Percentiles rank a stretch among this genome's conserved stretches.
Conservation (phyloP, 2,797 vertebrate species). For the Enteromius unitaeniatus region DNA sequence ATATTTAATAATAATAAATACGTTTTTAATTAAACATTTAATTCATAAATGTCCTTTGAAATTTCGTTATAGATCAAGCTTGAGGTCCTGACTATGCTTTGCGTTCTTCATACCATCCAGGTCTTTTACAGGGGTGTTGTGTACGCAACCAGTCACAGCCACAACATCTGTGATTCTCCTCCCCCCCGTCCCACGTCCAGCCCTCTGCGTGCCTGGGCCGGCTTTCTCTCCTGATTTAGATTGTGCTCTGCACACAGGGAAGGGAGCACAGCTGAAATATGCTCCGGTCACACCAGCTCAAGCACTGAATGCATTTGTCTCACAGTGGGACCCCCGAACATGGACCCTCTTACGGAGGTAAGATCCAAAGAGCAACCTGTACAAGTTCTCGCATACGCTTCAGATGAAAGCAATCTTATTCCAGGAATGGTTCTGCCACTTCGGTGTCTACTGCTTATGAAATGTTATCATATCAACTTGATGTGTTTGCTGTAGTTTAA, state of each 20-base stretch:
- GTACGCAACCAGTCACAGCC: conserved; percentile 45
- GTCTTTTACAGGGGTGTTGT: conserved; percentile 39
- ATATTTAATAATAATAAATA: no score
- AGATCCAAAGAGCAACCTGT: conserved; percentile 42
- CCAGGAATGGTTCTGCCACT: conserved; percentile 10
- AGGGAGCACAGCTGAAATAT: conserved; percentile 56
- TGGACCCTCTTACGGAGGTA: conserved; percentile 77
- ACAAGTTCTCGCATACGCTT: neutral
- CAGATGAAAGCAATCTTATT: neutral
- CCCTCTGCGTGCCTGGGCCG: conserved; percentile 57
- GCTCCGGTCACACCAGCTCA: conserved; percentile 53
- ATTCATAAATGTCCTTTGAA: neutral
- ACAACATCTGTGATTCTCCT: conserved; percentile 46
- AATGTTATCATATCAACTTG: neutral
- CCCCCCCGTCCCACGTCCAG: conserved; percentile 41
- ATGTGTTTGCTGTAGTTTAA: neutral
- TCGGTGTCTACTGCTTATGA: neutral
- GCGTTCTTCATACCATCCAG: neutral
- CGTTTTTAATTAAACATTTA: neutral
- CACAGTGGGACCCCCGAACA: conserved; percentile 47
- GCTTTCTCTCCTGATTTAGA: conserved; percentile 78
- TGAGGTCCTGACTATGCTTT: neutral
- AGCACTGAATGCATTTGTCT: neutral
- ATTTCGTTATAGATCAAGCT: neutral
- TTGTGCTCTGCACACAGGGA: conserved; percentile 46